These are phyloP conservation scores for Cyprichromis sp. DNA, from an alignment of 2,113 vertebrate species.

Conservation along the genomic window DNA sequence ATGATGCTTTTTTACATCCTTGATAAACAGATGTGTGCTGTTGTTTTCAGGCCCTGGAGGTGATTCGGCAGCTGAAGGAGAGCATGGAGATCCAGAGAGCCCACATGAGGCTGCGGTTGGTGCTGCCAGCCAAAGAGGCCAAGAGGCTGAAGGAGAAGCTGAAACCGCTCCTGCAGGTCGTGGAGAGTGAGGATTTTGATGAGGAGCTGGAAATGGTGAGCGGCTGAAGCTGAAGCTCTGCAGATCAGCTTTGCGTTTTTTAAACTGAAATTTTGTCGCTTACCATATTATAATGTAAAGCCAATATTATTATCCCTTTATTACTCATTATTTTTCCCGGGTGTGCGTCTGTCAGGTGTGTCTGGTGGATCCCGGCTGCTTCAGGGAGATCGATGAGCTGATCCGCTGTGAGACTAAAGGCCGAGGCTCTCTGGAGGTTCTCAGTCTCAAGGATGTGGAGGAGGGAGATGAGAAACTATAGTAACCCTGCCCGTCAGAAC, in stretches of 20 bases:
- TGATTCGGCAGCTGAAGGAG: constrained; percentile 90
- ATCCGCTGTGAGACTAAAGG: constrained; percentile 92
- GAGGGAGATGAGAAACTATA: constrained; percentile 94
- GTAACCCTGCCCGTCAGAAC: constrained; percentile 13
- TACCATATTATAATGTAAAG: background rate
- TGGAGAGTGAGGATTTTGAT: constrained; percentile 87
- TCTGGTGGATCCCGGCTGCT: constrained; percentile 93
- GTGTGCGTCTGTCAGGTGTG: constrained; percentile 73
- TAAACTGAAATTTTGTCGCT: background rate
- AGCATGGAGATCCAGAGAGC: constrained; percentile 93
- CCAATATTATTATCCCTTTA: background rate
- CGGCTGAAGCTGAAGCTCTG: background rate
- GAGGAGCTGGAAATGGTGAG: constrained; percentile 87
- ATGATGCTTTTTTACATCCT: background rate
- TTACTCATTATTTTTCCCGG: background rate
- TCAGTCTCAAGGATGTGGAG: constrained; percentile 93
- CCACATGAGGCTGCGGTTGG: constrained; percentile 88
- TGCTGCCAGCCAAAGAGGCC: constrained; percentile 85
- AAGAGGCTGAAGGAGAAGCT: constrained; percentile 93
- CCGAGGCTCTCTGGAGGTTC: constrained; percentile 85
- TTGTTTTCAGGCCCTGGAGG: constrained; percentile 82
- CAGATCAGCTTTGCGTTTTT: background rate
- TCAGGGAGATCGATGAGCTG: constrained; percentile 93
- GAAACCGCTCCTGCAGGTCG: constrained; percentile 83
- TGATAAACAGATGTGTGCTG: background rate